Evolutionary conservation across 2,113 vertebrate species (phyloP), one percentile per base, ranked within the genome.

Genomic region (Gymnobelideus leadbeateri): DNA sequence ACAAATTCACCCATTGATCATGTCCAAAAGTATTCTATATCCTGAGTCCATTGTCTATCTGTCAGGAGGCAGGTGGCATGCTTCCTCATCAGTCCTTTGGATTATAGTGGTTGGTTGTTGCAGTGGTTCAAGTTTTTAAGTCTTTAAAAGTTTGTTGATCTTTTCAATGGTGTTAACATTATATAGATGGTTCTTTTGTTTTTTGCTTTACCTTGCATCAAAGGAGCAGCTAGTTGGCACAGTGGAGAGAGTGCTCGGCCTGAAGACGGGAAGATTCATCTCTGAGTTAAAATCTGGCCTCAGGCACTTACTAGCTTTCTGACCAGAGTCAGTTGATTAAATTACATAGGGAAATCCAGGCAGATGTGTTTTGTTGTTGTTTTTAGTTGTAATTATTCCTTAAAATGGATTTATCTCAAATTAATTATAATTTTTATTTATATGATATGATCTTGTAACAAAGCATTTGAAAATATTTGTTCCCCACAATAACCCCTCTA

Each of bases 381-480:
- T 93, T 93, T 26, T 89, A 52, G 91, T 46, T 94, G 21, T 28
- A 90, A 51, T 92, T 43, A 11, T 55, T 95, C 37, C n/a, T 24
- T 95, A 90, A 92, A 90, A 92, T 53, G 93, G 89, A 93, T 68
- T 91, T 14, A 50, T 51, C 43, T 21, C 94, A 92, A 31, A 92
- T 49, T 54, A 91, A 61, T 61, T 31, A 37, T 61, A 61, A 12
- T 61, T 61, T 57, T 57, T 37, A 31, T 37, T 61, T 61, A 37
- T 61, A 37, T 57, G 26, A 28, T 61, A 37, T 12, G 31, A 37
- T 14, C 31, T 8, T 61, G 26, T 14, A 37, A 61, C 55, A 61
- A 61, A 61, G 28, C 9, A 31, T 10, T 37, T 61, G 31, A 31
- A 61, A 61, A 37, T 61, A 37, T 61, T 61, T 61, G 93, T 89